Base-by-base conservation (phyloP, 1,140 invertebrate species). In the Trichonephila clavipes region DNA sequence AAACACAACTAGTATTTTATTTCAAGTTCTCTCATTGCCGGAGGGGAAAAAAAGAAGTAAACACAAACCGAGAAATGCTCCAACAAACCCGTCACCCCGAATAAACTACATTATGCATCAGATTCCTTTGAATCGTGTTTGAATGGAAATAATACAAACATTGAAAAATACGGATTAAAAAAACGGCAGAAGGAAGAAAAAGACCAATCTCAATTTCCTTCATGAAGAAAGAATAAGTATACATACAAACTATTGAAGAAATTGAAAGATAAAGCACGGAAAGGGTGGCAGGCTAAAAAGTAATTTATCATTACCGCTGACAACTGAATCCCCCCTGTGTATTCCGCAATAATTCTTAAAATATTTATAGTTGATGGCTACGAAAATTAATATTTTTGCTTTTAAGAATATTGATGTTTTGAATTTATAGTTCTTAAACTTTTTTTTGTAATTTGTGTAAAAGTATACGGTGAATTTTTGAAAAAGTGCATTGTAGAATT, bases 41-140 rank as follows among this genome's bases (percentile, higher is more conserved):
- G 28, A 28, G 28, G 28, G 1, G 1, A 28, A 18, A 21, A 72
- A 89, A 44, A 89, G 72, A 72, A 51, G 4, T 44, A 89, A 89
- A 89, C 88, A 89, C 28, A 77, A 51, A 21, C 19, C 12, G 21
- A 51, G 51, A 19, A 77, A 24, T 51, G 62, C 62, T 69, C 64
- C 64, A 58, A 85, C 87, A 44, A 40, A 72, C 66, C 40, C 88
- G 87, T 88, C 87, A 12, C n/a, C 58, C 7, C 89, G 82, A 85
- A 92, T 92, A 85, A 92, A 85, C 59, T 92, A 81, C 90, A 92
- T 92, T 64, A 92, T 92, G 90, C 90, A 92, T 92, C 81, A 85
- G 81, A 66, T 92, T 66, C 61, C n/a, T 66, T 92, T 92, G 90
- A 83, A 58, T 81, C 77, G 72, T 44, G 58, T 24, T 69, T 69